These are phyloP conservation scores for Pygocentrus nattereri DNA, from an alignment of 2,797 vertebrate species.

Conservation along the genomic window DNA sequence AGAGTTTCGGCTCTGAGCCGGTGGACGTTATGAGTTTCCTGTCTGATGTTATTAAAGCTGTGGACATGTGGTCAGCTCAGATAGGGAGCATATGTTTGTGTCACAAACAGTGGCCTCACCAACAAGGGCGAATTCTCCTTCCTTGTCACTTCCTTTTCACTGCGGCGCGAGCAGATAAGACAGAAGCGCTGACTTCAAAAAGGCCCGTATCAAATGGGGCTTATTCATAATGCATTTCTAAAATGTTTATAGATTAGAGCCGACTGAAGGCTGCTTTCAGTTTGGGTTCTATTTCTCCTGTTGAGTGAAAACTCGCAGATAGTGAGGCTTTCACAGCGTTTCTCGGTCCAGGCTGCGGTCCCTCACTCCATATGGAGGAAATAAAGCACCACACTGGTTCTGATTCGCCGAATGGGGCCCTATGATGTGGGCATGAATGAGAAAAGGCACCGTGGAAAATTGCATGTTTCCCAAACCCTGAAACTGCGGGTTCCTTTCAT, in stretches of 20 bases:
- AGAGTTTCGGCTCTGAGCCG: slow-evolving; percentile 51
- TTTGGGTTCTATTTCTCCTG: slow-evolving; percentile 40
- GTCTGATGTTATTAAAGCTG: slow-evolving; percentile 64
- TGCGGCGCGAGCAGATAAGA: slow-evolving; percentile 57
- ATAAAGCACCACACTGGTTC: not conserved
- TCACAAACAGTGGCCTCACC: slow-evolving; percentile 61
- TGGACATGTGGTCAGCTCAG: slow-evolving; percentile 68
- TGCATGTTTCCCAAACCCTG: too few species aligned
- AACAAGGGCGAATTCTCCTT: slow-evolving; percentile 65
- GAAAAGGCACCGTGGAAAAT: too few species aligned
- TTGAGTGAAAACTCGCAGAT: slow-evolving; percentile 14
- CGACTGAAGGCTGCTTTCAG: slow-evolving; percentile 56
- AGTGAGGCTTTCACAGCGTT: not conserved
- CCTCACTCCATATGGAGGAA: not conserved
- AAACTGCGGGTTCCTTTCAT: too few species aligned
- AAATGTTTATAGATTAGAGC: slow-evolving; percentile 59
- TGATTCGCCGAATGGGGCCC: not conserved
- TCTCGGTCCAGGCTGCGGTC: not conserved
- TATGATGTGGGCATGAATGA: not conserved
- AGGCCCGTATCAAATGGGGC: slow-evolving; percentile 47
- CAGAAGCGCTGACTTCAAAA: slow-evolving; percentile 55
- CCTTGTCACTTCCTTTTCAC: slow-evolving; percentile 50
- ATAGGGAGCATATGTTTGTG: slow-evolving; percentile 64
- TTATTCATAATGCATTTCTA: slow-evolving; percentile 53
- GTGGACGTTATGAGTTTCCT: not conserved